These are phyloP conservation scores for Beaufortia kweichowensis DNA, from an alignment of 2,113 vertebrate species.

Conservation along the genomic window DNA sequence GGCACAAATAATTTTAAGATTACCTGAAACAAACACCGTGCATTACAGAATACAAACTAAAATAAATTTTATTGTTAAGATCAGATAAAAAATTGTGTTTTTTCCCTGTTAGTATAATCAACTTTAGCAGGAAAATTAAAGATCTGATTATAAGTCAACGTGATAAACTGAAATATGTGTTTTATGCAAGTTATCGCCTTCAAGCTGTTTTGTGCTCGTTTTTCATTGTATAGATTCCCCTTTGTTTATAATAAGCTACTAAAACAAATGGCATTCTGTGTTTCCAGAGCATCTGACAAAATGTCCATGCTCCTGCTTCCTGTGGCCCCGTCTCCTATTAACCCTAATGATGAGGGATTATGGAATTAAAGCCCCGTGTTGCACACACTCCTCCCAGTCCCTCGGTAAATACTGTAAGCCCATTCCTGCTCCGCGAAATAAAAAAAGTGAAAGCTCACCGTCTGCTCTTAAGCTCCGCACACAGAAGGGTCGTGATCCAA, in stretches of 20 bases:
- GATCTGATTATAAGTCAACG: no score
- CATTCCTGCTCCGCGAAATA: slow-evolving; percentile 75
- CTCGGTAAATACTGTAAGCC: slow-evolving; percentile 88
- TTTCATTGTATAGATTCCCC: not conserved
- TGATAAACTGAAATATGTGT: not conserved
- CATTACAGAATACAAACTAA: no score
- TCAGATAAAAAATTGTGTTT: no score
- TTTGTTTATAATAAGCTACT: not conserved
- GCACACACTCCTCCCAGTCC: slow-evolving; percentile 85
- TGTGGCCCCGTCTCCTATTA: slow-evolving; percentile 79
- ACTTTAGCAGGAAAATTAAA: no score
- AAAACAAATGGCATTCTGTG: not conserved
- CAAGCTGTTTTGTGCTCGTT: not conserved
- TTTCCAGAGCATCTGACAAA: slow-evolving; percentile 34
- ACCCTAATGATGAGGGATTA: slow-evolving; percentile 86
- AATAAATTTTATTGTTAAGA: no score
- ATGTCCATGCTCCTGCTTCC: slow-evolving; percentile 69
- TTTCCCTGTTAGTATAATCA: no score
- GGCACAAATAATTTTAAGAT: no score
- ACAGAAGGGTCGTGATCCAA: slow-evolving; percentile 85
- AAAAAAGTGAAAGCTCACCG: slow-evolving; percentile 85
- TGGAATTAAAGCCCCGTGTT: slow-evolving; percentile 83
- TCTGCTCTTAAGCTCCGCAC: slow-evolving; percentile 85
- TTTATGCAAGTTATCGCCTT: not conserved
- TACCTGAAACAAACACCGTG: no score